Base-by-base conservation (phyloP, 2,797 vertebrate species). In the Halcyon leucocephala region DNA sequence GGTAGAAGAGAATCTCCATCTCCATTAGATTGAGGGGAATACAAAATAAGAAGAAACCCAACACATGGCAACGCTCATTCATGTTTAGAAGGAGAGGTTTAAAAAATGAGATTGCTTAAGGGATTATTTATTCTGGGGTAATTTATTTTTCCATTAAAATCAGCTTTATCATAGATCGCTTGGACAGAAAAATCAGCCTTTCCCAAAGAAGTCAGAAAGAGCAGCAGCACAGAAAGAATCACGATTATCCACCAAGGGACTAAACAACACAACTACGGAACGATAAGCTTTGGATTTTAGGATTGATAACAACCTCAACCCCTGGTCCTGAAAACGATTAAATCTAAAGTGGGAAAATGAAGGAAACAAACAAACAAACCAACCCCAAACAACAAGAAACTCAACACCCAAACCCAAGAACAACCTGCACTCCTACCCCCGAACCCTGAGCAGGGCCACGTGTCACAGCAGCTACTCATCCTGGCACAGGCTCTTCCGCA, bases 121-220 rank as follows among this genome's bases (percentile, higher is more conserved):
- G 48, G 44, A 41, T 21, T 90, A 22, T 21, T 81, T 60, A 49
- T 80, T 73, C 41, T 9, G 58, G 22, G 28, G 20, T 5, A 51
- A 44, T 57, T 82, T 66, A 44, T 66, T 85, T 94, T 88, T 41
- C 41, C 25, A 60, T 41, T 73, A 20, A 80, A 77, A 70, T 42
- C 35, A 18, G 22, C 29, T 94, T 77, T 73, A 61, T 19, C 11
- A 4, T 4, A 82, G 54, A 60, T 49, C 42, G 5, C 29, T 78
- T 35, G 17, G 9, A 57, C 41, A 89, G 16, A 42, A 92, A n/a
- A 69, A 57, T 12, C 20, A 54, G 57, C 29, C 51, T 48, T 70
- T 66, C 37, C 58, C n/a, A 46, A 66, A 82, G 29, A 62, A 26
- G 35, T 0, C 25, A 31, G 29, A 67, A 86, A 70, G n/a, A 31